Evolutionary conservation across 2,797 vertebrate species (phyloP), one percentile per base, ranked within the genome.

Genomic region (Pachyuromys duprasi): DNA sequence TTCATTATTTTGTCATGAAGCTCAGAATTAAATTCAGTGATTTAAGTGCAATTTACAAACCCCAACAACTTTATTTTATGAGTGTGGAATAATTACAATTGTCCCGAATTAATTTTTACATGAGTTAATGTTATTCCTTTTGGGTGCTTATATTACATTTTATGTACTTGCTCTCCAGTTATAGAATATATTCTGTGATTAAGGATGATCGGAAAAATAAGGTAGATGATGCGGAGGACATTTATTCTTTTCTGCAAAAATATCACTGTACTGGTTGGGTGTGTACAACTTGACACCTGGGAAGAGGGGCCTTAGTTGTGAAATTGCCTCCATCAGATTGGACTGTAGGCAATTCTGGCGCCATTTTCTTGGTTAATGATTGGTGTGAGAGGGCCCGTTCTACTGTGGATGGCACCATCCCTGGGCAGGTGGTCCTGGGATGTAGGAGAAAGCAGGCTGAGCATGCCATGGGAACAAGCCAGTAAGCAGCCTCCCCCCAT

Each of bases 21-120:
- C 91, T 94, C 78, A 65, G 26, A 90, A 60, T 22, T 96, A 94
- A 83, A 60, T 89, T 31, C 24, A 7, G 55, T 89, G 62, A 91
- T 75, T 65, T 89, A 82, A 79, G 4, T 87, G 7, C 5, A 67
- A 3, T 86, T 83, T 57, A 17, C 17, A 57, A 57, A 57, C 14
- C 55, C 17, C 55, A 57, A 42, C 76, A 36, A 75, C 74, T 76
- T 65, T 87, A 36, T 4, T 57, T 91, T 18, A 5, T 45, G 24
- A 70, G 17, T 67, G 36, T 78, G 69, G 74, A n/a, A 53, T 86
- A 96, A 90, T 94, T 93, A 70, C 3, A 70, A 3, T 80, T 89
- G 13, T 95, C n/a, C 7, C 89, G 42, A 81, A n/a, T 22, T 95
- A 86, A 49, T 20, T 55, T 15, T 39, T 42, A 26, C 7, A 8